Evolutionary conservation across 2,797 vertebrate genomes (phyloP).

Genomic region (Fistularia tabacaria): DNA sequence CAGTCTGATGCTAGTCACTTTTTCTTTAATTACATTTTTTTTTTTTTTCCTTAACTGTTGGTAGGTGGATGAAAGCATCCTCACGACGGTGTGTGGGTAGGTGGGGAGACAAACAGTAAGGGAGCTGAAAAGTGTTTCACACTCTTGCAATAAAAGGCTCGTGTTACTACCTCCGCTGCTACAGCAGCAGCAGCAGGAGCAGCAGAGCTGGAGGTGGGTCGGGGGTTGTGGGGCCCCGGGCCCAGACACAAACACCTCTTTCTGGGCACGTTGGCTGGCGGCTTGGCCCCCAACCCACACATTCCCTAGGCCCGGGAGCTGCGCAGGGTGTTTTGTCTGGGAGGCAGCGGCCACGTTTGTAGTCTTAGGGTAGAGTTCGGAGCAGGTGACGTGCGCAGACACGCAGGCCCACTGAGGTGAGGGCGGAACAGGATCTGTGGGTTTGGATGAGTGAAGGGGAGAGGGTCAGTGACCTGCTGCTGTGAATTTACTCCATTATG

Average conservation of each 20-base stretch:
- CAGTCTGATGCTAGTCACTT: too few relatives aligned
- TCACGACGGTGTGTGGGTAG: too few relatives aligned
- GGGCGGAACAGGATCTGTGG: constrained; percentile 34
- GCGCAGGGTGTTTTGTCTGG: constrained; percentile 76
- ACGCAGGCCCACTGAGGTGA: constrained; percentile 33
- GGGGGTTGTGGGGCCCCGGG: constrained; percentile 20
- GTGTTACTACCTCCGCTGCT: too few relatives aligned
- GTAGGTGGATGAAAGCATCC: background rate
- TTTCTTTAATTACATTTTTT: too few relatives aligned
- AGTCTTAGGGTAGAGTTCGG: constrained; percentile 70
- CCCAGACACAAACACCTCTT: constrained; percentile 81
- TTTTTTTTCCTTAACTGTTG: too few relatives aligned
- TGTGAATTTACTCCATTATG: constrained; percentile 16
- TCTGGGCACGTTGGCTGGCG: constrained; percentile 63
- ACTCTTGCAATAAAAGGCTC: constrained; percentile 73
- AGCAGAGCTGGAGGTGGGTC: constrained; percentile 25
- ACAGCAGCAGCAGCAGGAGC: constrained; percentile 55
- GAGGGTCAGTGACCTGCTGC: constrained; percentile 1
- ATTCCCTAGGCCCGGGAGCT: constrained; percentile 53
- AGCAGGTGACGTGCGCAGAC: constrained; percentile 54
- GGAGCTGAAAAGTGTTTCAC: constrained; percentile 72
- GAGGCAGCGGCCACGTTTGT: constrained; percentile 65
- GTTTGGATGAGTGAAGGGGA: constrained; percentile 1
- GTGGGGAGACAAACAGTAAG: constrained; percentile 61
- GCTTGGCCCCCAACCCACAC: constrained; percentile 67